phyloP scores from a whole-genome alignment of 92 coral and sea anemone genomes.

The Pocillopora grandis region DNA sequence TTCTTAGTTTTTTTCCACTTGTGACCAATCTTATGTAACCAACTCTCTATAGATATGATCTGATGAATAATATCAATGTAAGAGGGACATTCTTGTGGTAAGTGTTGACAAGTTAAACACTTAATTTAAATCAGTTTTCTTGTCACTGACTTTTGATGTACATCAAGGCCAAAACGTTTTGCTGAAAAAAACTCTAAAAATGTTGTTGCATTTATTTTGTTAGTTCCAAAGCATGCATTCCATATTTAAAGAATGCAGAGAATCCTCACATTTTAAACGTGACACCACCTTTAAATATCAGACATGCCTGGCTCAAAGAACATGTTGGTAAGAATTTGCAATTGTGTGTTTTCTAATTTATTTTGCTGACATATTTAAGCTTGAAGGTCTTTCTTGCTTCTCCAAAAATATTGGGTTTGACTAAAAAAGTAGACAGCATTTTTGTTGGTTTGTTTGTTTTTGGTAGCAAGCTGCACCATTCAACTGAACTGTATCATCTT shows the following conservation, averaged over 20 bases:
- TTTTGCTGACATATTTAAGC: background rate
- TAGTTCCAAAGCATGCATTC: slow-evolving; percentile 86
- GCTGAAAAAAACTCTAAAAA: slow-evolving; percentile 8
- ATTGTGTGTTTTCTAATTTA: background rate
- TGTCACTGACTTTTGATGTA: background rate
- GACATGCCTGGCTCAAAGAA: slow-evolving; percentile 81
- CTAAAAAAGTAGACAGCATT: too few relatives aligned
- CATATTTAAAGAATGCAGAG: slow-evolving; percentile 75
- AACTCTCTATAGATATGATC: slow-evolving; percentile 68
- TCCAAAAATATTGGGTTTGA: background rate
- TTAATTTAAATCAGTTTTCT: background rate
- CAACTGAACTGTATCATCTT: too few relatives aligned
- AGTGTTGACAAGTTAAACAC: slow-evolving; percentile 12
- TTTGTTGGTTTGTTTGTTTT: too few relatives aligned
- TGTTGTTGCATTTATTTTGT: background rate
- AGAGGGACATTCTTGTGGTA: slow-evolving; percentile 96
- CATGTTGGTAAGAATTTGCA: slow-evolving; percentile 67
- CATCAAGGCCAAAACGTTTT: background rate
- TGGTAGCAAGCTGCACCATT: too few relatives aligned
- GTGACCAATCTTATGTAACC: background rate
- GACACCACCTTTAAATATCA: slow-evolving; percentile 83
- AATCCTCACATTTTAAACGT: slow-evolving; percentile 90
- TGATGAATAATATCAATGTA: slow-evolving; percentile 88
- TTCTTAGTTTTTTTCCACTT: background rate
- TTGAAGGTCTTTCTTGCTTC: background rate